Evolutionary conservation across 2,113 vertebrate species (phyloP), one percentile per base, ranked within the genome.

Genomic region (Psilopsiagon aurifrons): DNA sequence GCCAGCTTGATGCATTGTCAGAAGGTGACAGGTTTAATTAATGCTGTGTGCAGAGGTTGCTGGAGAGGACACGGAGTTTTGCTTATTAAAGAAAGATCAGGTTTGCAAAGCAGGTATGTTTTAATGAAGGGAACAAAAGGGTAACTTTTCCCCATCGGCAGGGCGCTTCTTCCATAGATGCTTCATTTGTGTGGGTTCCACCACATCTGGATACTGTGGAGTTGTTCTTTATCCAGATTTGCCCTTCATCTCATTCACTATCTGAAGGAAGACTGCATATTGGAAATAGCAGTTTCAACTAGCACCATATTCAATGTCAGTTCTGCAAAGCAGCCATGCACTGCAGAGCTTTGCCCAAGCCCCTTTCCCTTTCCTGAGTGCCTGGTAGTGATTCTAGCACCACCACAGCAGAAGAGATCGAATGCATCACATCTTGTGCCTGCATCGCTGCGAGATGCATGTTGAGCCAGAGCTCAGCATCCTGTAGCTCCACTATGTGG

Each of bases 1-100:
- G 88, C 76, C 67, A 62, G 75, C 55, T 49, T 85, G 76, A 86
- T 75, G 85, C 24, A 2, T 47, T 77, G 71, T 86, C 81, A 70
- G 63, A 86, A 73, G 69, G 67, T 87, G 69, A 54, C 74, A 31
- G 47, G 25, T 59, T 90, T 96, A 95, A 95, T 97, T 96, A 96
- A 95, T 75, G 33, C n/a, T 39, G 6, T 17, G 47, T 33, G 39
- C 66, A 70, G 73, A 92, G 86, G 77, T 62, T 91, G 78, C 89
- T 83, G 51, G 51, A 78, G 90, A 96, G 82, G 86, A 62, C 22
- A 12, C 20, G 6, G 68, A 47, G 79, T 52, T 92, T 71, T 81
- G 69, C 66, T 92, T 71, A 73, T 62, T 69, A 89, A 82, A 73
- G 90, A 31, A 41, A 54, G 64, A 60, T 82, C 13, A 78, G 69